Conservation (phyloP, 2,113 vertebrate species). For the Buteo buteo region DNA sequence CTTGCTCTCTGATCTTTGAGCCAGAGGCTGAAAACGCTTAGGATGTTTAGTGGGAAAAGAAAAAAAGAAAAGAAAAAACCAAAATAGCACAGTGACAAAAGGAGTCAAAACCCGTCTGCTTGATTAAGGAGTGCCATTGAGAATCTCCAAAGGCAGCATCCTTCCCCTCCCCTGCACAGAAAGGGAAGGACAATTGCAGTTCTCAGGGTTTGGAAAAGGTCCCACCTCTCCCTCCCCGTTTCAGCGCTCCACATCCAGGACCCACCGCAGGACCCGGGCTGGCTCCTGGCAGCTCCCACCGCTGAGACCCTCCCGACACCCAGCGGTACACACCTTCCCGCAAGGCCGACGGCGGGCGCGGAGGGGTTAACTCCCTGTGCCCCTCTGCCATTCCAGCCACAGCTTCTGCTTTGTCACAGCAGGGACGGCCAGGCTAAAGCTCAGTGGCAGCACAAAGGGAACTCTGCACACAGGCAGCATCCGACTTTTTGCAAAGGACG, state of each 20-base stretch:
- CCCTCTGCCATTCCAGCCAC: not conserved
- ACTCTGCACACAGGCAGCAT: no score
- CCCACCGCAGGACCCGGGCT: rapidly evolving
- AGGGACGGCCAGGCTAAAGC: not conserved
- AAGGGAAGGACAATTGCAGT: not conserved
- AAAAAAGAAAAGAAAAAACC: not conserved
- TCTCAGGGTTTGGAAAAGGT: not conserved
- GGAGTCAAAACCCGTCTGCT: not conserved
- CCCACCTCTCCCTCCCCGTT: not conserved
- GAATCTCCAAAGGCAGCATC: not conserved
- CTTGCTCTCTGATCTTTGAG: not conserved
- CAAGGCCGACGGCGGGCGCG: not conserved
- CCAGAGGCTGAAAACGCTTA: not conserved
- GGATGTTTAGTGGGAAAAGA: not conserved
- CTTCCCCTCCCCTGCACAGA: not conserved
- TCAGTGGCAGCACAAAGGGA: not conserved
- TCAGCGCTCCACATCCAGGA: not conserved
- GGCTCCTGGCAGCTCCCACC: not conserved
- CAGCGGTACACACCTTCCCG: no score
- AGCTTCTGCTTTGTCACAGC: not conserved
- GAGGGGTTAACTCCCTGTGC: not conserved
- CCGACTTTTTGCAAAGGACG: not conserved
- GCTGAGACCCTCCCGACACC: not conserved
- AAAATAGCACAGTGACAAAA: not conserved
- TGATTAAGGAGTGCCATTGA: not conserved